Base-by-base conservation (phyloP, 2,888 invertebrate species). In the Thecophora atra region DNA sequence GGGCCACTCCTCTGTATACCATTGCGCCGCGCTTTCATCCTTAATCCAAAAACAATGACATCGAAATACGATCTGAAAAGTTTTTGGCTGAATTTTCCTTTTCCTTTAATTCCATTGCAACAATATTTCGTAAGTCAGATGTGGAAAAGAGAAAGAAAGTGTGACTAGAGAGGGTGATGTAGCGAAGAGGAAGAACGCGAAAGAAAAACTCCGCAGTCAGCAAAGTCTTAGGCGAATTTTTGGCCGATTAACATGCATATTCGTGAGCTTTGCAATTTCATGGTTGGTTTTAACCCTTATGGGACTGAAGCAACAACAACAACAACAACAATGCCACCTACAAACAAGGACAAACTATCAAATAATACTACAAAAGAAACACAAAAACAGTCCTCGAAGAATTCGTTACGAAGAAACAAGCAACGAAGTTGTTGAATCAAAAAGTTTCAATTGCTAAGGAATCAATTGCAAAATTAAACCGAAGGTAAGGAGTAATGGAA, bases 241-340 rank as follows among this genome's bases (percentile, higher is more conserved):
- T 67, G 37, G 37, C 37, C 63, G 70, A 70, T 70, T 70, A 63
- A 70, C 62, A 70, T n/a, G 52, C 47, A 58, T 47, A 58, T 60
- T 69, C 47, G 68, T 58, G 58, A 28, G 58, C 30, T 51, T 37
- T 2, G 37, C 70, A 70, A 70, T 70, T 70, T 70, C 63, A 70
- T 63, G 70, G 37, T 63, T 70, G 63, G 63, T 52, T n/a, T 62
- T 69, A 69, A 69, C 60, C n/a, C 69, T 69, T 69, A 69, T 69
- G 69, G 69, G 69, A 60, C 60, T 60, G 28, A 15, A 60, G 19
- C 26, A 19, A 42, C 42, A 42, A 8, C 44, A 26, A 47, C 24
- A 26, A 63, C 30, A 63, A 63, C 42, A 42, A 64, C 44, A 44
- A 30, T 64, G 21, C 17, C 64, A 21, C 44, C 8, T 37, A 21